Percentiles rank a stretch among this genome's conserved stretches.
Conservation (phyloP, 2,888 invertebrate species). For the Leptogaster cylindrica region DNA sequence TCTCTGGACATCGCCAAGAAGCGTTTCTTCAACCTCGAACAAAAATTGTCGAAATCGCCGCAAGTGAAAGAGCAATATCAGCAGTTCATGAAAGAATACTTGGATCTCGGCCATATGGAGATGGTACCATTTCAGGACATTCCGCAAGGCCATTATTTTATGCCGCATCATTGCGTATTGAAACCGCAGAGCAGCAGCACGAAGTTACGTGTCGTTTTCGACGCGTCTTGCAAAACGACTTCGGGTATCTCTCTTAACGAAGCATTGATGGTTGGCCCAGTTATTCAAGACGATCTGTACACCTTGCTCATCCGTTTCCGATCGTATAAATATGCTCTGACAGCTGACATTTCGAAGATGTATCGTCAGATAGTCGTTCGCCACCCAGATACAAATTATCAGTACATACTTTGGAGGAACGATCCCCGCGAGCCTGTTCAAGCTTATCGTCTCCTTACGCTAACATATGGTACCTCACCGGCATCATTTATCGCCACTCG, state of each 20-base stretch:
- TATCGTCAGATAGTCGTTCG: constrained; percentile 51
- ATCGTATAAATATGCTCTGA: constrained; percentile 51
- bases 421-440: constrained; percentile 46
- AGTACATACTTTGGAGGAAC: constrained; percentile 53
- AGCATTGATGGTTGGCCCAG: constrained; percentile 43
- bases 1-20: neutral
- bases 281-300: constrained; percentile 48
- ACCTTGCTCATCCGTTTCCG: constrained; percentile 51
- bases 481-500: constrained; percentile 1
- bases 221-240: constrained; percentile 50
- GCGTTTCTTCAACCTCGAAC: neutral
- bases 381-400: constrained; percentile 49
- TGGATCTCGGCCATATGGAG: constrained; percentile 14
- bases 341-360: constrained; percentile 47
- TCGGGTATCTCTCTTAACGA: neutral
- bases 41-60: neutral
- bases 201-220: constrained; percentile 44
- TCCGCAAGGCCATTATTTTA: constrained; percentile 14
- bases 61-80: neutral
- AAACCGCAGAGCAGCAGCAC: constrained; percentile 36
- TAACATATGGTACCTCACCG: neutral
- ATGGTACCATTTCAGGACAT: neutral
- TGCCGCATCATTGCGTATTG: constrained; percentile 43
- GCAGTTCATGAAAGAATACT: neutral
- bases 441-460: neutral